These are phyloP conservation scores for Dorcus hopei DNA, from an alignment of 2,888 invertebrate genomes.

Conservation along the genomic window DNA sequence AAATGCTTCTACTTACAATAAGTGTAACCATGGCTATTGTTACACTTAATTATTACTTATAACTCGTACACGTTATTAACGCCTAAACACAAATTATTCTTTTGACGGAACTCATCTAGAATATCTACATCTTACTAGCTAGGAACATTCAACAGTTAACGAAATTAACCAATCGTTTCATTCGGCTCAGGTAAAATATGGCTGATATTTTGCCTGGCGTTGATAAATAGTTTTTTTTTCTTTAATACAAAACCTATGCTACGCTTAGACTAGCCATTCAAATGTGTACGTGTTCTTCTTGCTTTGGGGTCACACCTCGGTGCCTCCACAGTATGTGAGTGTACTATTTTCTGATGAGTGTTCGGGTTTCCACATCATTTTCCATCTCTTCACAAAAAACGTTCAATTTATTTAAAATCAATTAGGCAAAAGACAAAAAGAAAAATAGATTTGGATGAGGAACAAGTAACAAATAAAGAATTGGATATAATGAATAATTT, in stretches of 20 bases:
- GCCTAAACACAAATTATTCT: background rate
- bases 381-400: slow-evolving; percentile 47
- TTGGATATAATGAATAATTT: background rate
- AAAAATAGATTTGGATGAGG: background rate
- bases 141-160: slow-evolving; percentile 9
- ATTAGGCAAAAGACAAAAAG: background rate
- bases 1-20: too few relatives aligned
- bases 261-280: slow-evolving; percentile 46
- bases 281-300: slow-evolving; percentile 43
- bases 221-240: background rate
- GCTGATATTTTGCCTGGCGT: slow-evolving; percentile 32
- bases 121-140: background rate
- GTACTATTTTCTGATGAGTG: slow-evolving; percentile 47
- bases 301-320: slow-evolving; percentile 53
- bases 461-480: too few relatives aligned
- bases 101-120: background rate
- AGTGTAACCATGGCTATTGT: background rate
- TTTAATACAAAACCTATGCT: background rate
- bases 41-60: slow-evolving; percentile 1
- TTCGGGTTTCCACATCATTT: slow-evolving; percentile 52
- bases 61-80: background rate
- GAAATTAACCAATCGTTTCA: slow-evolving; percentile 1
- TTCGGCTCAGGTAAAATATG: slow-evolving; percentile 33
- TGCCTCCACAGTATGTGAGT: slow-evolving; percentile 51
- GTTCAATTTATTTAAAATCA: background rate